A percentile compares a stretch with the other conserved stretches of the same genome.
Evolutionary conservation across 2,113 vertebrate genomes (phyloP).

Genomic region (Toxotes jaculatrix): DNA sequence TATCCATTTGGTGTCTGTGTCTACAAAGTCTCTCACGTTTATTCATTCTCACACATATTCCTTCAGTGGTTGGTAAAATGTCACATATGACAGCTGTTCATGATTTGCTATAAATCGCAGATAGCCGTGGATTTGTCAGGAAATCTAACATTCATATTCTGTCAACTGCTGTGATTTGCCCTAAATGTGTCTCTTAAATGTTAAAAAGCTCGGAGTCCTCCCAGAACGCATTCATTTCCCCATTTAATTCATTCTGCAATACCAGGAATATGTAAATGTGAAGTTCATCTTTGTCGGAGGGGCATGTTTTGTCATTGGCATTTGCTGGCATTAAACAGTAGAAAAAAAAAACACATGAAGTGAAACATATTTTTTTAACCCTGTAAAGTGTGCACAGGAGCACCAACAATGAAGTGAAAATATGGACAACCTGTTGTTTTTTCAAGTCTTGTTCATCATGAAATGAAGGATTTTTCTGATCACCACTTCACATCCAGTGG

Average conservation of each 20-base stretch:
- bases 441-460: slow-evolving; percentile 7
- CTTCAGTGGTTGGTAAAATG: slow-evolving; percentile 43
- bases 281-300: neutral
- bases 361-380: neutral
- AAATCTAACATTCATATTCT: slow-evolving; percentile 44
- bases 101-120: slow-evolving; percentile 34
- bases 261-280: slow-evolving; percentile 5
- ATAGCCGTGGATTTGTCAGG: slow-evolving; percentile 24
- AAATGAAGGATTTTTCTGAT: slow-evolving; percentile 17
- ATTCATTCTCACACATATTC: slow-evolving; percentile 14
- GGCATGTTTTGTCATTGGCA: neutral
- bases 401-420: slow-evolving; percentile 1
- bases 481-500: neutral
- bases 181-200: slow-evolving; percentile 65
- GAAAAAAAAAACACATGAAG: neutral
- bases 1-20: slow-evolving; percentile 17
- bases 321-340: slow-evolving; percentile 4
- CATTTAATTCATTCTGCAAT: slow-evolving; percentile 29
- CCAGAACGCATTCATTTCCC: slow-evolving; percentile 20
- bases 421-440: slow-evolving; percentile 10
- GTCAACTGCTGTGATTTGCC: slow-evolving; percentile 60
- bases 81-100: slow-evolving; percentile 35
- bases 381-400: slow-evolving; percentile 4
- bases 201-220: slow-evolving; percentile 40
- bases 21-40: slow-evolving; percentile 30